Evolutionary conservation across 2,113 vertebrate species (phyloP), one percentile per base, ranked within the genome.

Genomic region (Plecturocebus donacophilus): DNA sequence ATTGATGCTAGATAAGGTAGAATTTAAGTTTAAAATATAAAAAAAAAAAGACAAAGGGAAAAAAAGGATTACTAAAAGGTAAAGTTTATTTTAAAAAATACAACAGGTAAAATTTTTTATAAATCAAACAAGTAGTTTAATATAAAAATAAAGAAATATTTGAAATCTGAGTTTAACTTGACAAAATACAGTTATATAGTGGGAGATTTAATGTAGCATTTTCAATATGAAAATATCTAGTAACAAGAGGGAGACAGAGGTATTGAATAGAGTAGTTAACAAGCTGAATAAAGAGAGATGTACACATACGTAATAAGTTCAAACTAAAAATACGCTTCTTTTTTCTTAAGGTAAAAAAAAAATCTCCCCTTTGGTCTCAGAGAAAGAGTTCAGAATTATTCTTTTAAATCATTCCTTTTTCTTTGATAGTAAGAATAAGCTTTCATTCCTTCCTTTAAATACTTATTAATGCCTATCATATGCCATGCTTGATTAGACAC

Each of bases 11-110:
- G 35, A 71, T 1, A 30, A 66, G 8, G 30, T 87, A 38, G 47
- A 68, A 90, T 56, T 79, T 84, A 82, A 81, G 66, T 76, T 85
- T 79, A 95, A 84, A 90, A 77, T 91, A 90, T 58, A 38, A 25
- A 84, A n/a, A n/a, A 47, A 52, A 30, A 83, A 21, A 82, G 73
- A 58, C 38, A 49, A 20, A 71, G 13, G 73, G n/a, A n/a, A 12
- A 16, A 83, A 88, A 76, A 56, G n/a, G 32, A 2, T 83, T 75
- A 87, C 11, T 64, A 73, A 54, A 85, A n/a, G 54, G 13, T 17
- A 86, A 47, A 88, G 80, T 4, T 17, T 84, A 79, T 84, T 9
- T 77, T 77, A 68, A 68, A 93, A 80, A 79, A 87, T 88, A 71
- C 7, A 82, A 11, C 11, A n/a, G 45, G 13, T 17, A 86, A 54